Evolutionary conservation across 2,797 vertebrate species (phyloP).

Genomic region (Moxostoma hubbsi): DNA sequence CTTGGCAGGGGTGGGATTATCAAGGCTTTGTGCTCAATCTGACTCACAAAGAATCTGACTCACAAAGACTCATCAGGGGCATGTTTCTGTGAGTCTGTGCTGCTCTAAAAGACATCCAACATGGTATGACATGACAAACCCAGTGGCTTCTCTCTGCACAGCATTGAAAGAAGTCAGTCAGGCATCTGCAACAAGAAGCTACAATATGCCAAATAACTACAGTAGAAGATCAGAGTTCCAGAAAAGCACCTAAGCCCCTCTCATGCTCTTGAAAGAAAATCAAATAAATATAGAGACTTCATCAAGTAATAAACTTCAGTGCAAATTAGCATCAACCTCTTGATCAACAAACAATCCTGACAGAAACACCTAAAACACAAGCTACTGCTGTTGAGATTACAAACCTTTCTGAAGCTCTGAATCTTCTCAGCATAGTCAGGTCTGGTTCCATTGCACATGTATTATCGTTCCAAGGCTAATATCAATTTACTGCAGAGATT

Average conservation of each 20-base stretch:
- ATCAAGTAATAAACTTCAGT: too few relatives aligned
- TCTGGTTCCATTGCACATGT: neutral
- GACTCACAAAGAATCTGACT: conserved; percentile 11
- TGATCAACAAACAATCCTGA: too few relatives aligned
- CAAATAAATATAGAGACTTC: too few relatives aligned
- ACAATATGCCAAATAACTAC: conserved; percentile 1
- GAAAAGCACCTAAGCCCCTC: neutral
- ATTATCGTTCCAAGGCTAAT: neutral
- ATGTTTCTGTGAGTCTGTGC: neutral
- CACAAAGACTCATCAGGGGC: conserved; percentile 21
- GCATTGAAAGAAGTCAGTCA: neutral
- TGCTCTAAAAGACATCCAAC: neutral
- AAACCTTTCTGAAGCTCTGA: neutral
- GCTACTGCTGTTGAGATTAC: too few relatives aligned
- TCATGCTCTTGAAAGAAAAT: too few relatives aligned
- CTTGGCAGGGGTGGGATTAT: neutral
- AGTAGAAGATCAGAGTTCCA: neutral
- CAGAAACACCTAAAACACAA: too few relatives aligned
- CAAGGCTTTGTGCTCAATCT: conserved; percentile 8
- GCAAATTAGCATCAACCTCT: too few relatives aligned
- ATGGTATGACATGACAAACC: neutral
- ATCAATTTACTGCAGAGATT: neutral
- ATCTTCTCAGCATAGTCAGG: neutral
- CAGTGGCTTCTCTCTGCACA: neutral
- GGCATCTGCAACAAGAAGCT: neutral